Conservation (phyloP, 2,113 vertebrate species). For the Corythoichthys intestinalis region DNA sequence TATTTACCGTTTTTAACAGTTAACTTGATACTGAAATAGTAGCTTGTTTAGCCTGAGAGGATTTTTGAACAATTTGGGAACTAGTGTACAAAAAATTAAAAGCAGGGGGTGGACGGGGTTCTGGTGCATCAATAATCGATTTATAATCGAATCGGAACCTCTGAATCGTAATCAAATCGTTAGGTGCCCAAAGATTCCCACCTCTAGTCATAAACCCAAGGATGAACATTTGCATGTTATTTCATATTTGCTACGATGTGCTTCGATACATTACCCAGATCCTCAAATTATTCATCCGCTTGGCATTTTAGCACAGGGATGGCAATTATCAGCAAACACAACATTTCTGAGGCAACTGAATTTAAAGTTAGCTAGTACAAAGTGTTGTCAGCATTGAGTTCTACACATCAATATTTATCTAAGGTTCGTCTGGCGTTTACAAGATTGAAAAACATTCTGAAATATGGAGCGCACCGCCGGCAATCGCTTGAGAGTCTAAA, state of each 20-base stretch:
- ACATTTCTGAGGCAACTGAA: not conserved
- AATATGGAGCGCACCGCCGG: constrained; percentile 43
- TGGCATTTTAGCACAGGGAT: not conserved
- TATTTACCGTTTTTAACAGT: too few relatives aligned
- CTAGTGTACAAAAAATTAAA: too few relatives aligned
- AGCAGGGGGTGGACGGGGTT: too few relatives aligned
- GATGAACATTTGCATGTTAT: constrained; percentile 3
- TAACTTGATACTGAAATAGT: too few relatives aligned
- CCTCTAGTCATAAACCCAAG: too few relatives aligned
- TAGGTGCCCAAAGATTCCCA: too few relatives aligned
- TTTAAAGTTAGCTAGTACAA: not conserved
- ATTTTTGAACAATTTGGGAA: too few relatives aligned
- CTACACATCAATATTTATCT: not conserved
- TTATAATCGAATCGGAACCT: too few relatives aligned
- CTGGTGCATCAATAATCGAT: too few relatives aligned
- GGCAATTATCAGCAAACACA: not conserved
- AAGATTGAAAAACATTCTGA: constrained; percentile 44
- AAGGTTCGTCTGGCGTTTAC: not conserved
- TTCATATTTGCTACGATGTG: not conserved
- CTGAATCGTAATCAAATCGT: too few relatives aligned
- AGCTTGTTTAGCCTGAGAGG: too few relatives aligned
- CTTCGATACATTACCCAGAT: not conserved
- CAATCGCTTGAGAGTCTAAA: constrained; percentile 27
- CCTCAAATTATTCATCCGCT: not conserved
- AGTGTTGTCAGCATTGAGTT: not conserved